A percentile compares a stretch with the other conserved stretches of the same genome.
These are phyloP conservation scores for Drosophila willistoni DNA, from an alignment of 1,140 invertebrate genomes.

Conservation along the genomic window DNA sequence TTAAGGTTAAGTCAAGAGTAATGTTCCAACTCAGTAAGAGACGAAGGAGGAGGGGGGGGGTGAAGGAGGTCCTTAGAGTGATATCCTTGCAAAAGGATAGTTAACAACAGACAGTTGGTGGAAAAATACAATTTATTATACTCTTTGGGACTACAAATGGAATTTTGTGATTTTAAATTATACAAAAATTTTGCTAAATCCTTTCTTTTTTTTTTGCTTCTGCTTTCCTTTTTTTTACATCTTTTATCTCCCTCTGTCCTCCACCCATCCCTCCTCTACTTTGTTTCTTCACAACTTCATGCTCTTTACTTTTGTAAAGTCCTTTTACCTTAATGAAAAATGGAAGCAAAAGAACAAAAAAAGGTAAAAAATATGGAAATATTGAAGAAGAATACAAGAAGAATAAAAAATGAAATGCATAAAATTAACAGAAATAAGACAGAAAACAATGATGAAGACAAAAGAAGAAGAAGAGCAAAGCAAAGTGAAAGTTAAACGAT, in stretches of 20 bases:
- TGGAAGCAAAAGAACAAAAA: not conserved
- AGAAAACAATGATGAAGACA: not conserved
- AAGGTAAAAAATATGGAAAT: slow-evolving; percentile 6
- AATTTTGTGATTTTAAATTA: slow-evolving; percentile 16
- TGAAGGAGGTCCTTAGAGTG: not conserved
- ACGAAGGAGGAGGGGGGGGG: not conserved
- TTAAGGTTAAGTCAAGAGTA: slow-evolving; percentile 68
- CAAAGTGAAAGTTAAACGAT: slow-evolving; percentile 11
- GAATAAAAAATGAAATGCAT: slow-evolving; percentile 6
- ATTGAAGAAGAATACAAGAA: slow-evolving; percentile 1
- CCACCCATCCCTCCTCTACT: too few relatives aligned
- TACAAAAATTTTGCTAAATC: slow-evolving; percentile 10
- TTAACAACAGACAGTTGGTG: slow-evolving; percentile 14
- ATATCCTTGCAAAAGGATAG: slow-evolving; percentile 38
- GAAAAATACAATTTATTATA: slow-evolving; percentile 16
- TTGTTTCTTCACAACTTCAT: slow-evolving; percentile 14
- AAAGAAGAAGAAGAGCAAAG: not conserved
- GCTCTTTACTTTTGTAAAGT: slow-evolving; percentile 29
- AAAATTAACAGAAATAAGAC: slow-evolving; percentile 8
- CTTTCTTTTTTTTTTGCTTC: not conserved
- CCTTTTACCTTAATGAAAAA: slow-evolving; percentile 14
- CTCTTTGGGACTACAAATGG: slow-evolving; percentile 10
- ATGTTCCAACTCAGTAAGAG: slow-evolving; percentile 52
- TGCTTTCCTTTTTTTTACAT: too few relatives aligned
- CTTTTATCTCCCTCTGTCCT: too few relatives aligned